Base-by-base conservation (phyloP, 1,140 invertebrate genomes). In the Drosophila mojavensis region DNA sequence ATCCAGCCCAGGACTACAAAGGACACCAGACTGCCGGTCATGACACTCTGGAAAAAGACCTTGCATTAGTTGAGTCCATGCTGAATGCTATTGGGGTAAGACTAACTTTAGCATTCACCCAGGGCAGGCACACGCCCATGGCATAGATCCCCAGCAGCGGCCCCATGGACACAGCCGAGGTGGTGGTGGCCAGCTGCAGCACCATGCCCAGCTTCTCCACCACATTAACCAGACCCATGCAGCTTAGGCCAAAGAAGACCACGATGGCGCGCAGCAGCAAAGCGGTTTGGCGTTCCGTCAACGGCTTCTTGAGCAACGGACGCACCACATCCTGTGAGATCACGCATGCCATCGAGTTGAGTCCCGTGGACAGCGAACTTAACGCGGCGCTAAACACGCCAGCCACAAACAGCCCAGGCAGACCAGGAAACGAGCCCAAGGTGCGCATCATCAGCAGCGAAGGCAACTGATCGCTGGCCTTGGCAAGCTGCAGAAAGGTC, bases 261-360 rank as follows among this genome's bases (percentile, higher is more conserved):
- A 96, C 96, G 10, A 95, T 95, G 0, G 94, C 79, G 90, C 96
- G 95, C 92, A 97, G 94, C 13, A 96, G 75, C 63, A 95, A 93
- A 36, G 95, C 95, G 0, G 94, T 94, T 59, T 94, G 93, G 51
- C 92, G 93, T 4, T 96, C 95, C 0, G 94, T 94, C 0, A 98
- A 92, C 1, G 94, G 93, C 58, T 91, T 94, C 17, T 43, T 94
- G 51, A 93, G 94, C 90, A 94, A 94, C 6, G 93, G 95, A 86
- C 95, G 95, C 48, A 95, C 94, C 75, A 96, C 95, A 75, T 97
- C 97, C 82, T 98, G 95, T 6, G 98, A 93, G 61, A 98, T 96
- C n/a, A 98, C 96, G 51, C 98, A 97, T 0, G 97, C 96, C 94
- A 98, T 95, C 1, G 97, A 97, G 83, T 98, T 99, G 9, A 98